Base-by-base conservation (phyloP, 2,113 vertebrate genomes). In the Ciconia maguari region DNA sequence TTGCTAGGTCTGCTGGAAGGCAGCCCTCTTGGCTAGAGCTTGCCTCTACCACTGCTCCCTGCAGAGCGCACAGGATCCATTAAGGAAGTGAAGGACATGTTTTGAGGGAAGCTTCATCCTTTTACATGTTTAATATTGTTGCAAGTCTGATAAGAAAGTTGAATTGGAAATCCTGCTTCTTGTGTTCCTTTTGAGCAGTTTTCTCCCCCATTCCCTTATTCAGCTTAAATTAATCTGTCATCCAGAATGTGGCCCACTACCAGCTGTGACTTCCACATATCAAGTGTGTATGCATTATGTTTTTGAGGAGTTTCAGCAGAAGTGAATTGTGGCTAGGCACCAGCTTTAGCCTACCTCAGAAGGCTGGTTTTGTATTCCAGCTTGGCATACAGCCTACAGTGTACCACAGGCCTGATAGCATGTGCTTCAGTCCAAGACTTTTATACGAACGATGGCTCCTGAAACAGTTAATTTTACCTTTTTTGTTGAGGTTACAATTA, bases 1-100 rank as follows among this genome's bases (percentile, higher is more conserved):
- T 79, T 93, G 94, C 79, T 52, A 94, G 91, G 93, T 97, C 94
- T 95, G 72, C 90, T 97, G 94, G 93, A 97, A 94, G 80, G 88
- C 90, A 94, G 48, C 49, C 30, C 70, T 72, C 77, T 76, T 87
- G 69, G 61, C 83, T 91, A 82, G 70, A 78, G 83, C 58, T 48
- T 79, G 57, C 42, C 80, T 78, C 52, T 64, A 4, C 90, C 0
- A 3, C 41, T 42, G 90, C 93, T 94, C 94, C 95, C 90, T 65
- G 83, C 68, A 88, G 78, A 94, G 86, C 4, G 38, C 15, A 5
- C 55, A 83, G 93, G 54, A 38, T 95, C 88, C 95, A 95, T 96
- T 95, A 96, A 90, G 70, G 81, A 87, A 58, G 70, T 52, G 60
- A 76, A 94, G 83, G 79, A 82, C 78, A 38, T 66, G 64, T 91